Evolutionary conservation across 2,113 vertebrate species (phyloP), one percentile per base, ranked within the genome.

Genomic region (Phoenicopterus ruber): DNA sequence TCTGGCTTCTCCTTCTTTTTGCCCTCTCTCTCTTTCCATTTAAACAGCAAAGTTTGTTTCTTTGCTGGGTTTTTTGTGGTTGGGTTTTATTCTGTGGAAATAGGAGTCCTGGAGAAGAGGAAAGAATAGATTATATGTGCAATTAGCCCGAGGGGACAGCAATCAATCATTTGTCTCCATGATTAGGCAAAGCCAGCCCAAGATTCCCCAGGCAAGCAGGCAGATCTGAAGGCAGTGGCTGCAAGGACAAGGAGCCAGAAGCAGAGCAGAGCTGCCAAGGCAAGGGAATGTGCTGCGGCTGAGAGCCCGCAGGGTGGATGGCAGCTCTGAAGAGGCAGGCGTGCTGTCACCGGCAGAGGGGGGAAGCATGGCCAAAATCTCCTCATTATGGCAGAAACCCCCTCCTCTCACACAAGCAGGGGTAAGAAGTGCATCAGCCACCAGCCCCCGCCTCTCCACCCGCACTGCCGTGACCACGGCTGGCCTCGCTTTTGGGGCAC

Each of bases 271-370:
- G 72, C 46, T 66, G 59, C 65, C 5, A 11, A 78, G 70, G 34
- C 58, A 61, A 54, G 29, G 26, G 36, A 91, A 73, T 0, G 0
- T 25, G 83, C 47, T 44, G n/a, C 10, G 6, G 49, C 18, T 49
- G 20, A 20, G 22, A 63, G 57, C 34, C 24, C 46, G 5, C 4
- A 13, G n/a, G 8, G 16, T 22, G 11, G 26, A 59, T 3, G 0
- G 25, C 19, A 82, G 83, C 76, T 58, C 61, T 26, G 10, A 9
- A 21, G 19, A 57, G 46, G 10, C 66, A 86, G 40, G 18, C 1
- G 0, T n/a, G 54, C n/a, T 50, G 31, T 44, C 22, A 54, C 10
- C 2, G 0, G 59, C 34, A 66, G 8, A 52, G 19, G 1, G 2
- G 6, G 12, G 12, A 88, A 91, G 57, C 40, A 49, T 0, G 14